Evolutionary conservation across 2,797 vertebrate species (phyloP).

Genomic region (Lepidocolaptes lacrymiger): DNA sequence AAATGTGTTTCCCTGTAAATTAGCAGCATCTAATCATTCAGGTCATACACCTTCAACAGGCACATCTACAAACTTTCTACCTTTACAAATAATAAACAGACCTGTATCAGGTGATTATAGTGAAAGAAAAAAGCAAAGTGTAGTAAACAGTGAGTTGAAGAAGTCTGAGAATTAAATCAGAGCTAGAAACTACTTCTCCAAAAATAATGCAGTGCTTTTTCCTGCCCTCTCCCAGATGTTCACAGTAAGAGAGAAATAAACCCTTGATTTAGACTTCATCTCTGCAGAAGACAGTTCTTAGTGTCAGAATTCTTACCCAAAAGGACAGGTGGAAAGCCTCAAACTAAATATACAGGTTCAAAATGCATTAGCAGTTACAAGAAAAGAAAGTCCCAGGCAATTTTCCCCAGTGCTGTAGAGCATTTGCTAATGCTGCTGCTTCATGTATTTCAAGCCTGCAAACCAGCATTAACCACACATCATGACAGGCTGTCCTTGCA

Average conservation of each 20-base stretch:
- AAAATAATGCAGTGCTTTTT: fast-evolving
- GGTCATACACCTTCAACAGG: background rate
- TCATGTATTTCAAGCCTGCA: background rate
- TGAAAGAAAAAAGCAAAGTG: background rate
- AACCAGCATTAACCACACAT: background rate
- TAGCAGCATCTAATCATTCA: background rate
- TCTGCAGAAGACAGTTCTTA: background rate
- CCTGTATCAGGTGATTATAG: fast-evolving
- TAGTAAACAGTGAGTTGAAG: background rate
- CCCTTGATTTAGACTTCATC: background rate
- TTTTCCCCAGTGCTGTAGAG: background rate
- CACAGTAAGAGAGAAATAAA: background rate
- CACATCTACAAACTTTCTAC: background rate
- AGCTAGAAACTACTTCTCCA: background rate
- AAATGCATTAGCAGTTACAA: background rate
- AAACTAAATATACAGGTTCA: background rate
- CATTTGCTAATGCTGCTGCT: background rate
- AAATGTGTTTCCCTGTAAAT: background rate
- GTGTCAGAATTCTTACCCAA: background rate
- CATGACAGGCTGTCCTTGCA: background rate
- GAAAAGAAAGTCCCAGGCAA: background rate
- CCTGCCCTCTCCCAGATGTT: background rate
- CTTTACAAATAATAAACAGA: background rate
- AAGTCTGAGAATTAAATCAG: background rate
- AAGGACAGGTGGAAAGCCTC: background rate